Conservation (phyloP, 1,140 invertebrate species). For the Grapholita molesta region DNA sequence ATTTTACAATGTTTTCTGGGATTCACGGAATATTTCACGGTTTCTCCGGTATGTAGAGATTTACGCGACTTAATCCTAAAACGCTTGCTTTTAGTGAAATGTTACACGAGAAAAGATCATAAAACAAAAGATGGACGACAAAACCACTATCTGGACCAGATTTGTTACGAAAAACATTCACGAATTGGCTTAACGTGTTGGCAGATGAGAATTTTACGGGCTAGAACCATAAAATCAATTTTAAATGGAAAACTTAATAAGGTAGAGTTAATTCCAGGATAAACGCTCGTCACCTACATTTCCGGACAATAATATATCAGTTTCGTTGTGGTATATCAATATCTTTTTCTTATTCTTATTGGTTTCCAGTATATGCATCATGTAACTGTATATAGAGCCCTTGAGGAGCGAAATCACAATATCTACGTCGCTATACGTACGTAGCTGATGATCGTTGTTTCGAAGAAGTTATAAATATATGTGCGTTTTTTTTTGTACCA, state of each 20-base stretch:
- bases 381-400: no score
- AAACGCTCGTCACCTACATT: no score
- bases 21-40: slow-evolving; percentile 64
- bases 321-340: no score
- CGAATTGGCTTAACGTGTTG: slow-evolving; percentile 9
- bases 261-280: no score
- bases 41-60: slow-evolving; percentile 56
- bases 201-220: not conserved
- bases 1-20: slow-evolving; percentile 51
- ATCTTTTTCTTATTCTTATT: no score
- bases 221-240: not conserved
- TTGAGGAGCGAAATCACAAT: no score
- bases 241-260: not conserved
- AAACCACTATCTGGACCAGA: not conserved
- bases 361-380: no score
- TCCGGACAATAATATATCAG: no score
- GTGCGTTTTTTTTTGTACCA: no score
- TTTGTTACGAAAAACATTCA: slow-evolving; percentile 16
- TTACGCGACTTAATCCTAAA: slow-evolving; percentile 44
- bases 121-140: slow-evolving; percentile 14
- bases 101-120: slow-evolving; percentile 14
- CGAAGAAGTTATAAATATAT: no score
- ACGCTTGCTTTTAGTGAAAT: slow-evolving; percentile 46
- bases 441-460: no score
- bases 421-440: no score